Base-by-base conservation (phyloP, 2,797 vertebrate species). In the Poliocrania exsul region DNA sequence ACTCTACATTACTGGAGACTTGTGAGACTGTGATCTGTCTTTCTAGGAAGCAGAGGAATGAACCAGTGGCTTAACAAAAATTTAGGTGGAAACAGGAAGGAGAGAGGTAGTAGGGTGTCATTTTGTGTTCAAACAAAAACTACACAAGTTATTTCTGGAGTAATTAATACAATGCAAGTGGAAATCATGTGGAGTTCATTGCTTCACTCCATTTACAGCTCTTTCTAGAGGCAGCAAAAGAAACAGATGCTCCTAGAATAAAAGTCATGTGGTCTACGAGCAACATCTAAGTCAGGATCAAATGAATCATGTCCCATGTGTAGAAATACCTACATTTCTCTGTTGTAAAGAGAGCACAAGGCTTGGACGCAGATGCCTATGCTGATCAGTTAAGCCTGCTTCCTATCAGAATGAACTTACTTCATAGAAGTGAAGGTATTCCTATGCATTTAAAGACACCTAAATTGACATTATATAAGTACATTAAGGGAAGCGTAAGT, bases 271-370 rank as follows among this genome's bases (percentile, higher is more conserved):
- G 21, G 64, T 67, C 37, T 56, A 13, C 0, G 0, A 26, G 9
- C 70, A 29, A 42, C 3, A 7, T 37, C n/a, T 40, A 80, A 50
- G 16, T 20, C 66, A 74, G 15, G 6, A 44, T 67, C 1, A 1
- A 44, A 73, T 49, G 16, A 72, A 46, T 67, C 1, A 0, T 16
- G 16, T 21, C 19, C 4, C 28, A 42, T 10, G 8, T n/a, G 25
- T 19, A 72, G 44, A 83, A 67, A 80, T 37, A 79, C 3, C 20
- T 38, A 75, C 31, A 42, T n/a, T 64, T 86, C 33, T 75, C 24
- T 72, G 31, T 7, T 77, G 15, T 35, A 65, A 80, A 64, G 24
- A 4, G 12, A 82, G 13, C 24, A 64, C 15, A 60, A 61, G 23
- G 31, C 25, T 80, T 51, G 25, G 28, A 86, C 13, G 38, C 6